Evolutionary conservation across 2,888 invertebrate species (phyloP), one percentile per base, ranked within the genome.

Genomic region (Mesorhabditis spiculigera): DNA sequence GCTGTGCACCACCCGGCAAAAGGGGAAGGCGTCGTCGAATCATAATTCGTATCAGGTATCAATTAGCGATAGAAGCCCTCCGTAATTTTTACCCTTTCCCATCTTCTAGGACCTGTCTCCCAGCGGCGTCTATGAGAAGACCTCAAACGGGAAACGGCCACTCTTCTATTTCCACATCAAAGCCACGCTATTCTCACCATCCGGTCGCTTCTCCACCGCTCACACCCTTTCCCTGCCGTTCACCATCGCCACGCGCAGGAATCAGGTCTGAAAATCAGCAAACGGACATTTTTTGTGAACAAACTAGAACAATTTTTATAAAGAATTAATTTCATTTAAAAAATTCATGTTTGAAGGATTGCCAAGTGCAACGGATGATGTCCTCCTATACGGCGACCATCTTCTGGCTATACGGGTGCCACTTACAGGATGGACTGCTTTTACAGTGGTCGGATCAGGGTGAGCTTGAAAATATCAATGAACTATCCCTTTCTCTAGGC

Each of bases 351-450:
- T 65, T 65, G n/a, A n/a, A 79, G 75, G 85, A 85, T 71, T 85
- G 85, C 62, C 85, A 85, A 74, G 84, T 85, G n/a, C 85, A 85
- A 68, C 72, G 85, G 13, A 85, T 85, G 85, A 84, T 85, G 84
- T 80, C 78, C 42, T 85, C 85, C 43, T 85, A 85, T 72, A 85
- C 85, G 4, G 85, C 85, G 16, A 83, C 84, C 28, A 82, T 82
- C 62, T 84, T 84, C 74, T 84, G 84, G 84, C 68, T 84, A 13
- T 85, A 85, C 68, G 84, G 82, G 6, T 81, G 77, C 44, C 76
- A 81, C 67, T 73, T 73, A 45, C 78, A 82, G 62, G 84, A 84
- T 66, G 84, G 82, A 43, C 74, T 85, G 8, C 75, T 84, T 0
- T 68, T 83, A 62, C 76, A 79, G 66, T 81, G 81, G 81, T 70